Evolutionary conservation across 2,888 invertebrate genomes (phyloP).

Genomic region (Drepanosiphum platanoidis): DNA sequence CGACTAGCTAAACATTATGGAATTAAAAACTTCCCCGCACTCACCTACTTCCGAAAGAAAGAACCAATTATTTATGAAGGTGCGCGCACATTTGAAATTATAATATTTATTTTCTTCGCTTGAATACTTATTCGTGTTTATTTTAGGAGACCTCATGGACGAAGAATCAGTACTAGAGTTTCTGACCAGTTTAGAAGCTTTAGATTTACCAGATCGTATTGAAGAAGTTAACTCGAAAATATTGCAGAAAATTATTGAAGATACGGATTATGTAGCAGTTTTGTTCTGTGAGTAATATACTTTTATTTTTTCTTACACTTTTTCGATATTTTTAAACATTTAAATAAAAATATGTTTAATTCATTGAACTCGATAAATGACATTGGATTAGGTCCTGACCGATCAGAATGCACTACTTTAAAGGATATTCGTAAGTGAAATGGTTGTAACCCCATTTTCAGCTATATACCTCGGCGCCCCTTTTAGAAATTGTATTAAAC

Average conservation of each 20-base stretch:
- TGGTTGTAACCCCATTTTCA: constrained; percentile 28
- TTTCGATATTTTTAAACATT: neutral
- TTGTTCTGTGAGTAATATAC: constrained; percentile 86
- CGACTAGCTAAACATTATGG: constrained; percentile 95
- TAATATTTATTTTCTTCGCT: constrained; percentile 57
- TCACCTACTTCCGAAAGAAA: constrained; percentile 96
- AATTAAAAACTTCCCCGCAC: constrained; percentile 93
- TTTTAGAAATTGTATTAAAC: constrained; percentile 35
- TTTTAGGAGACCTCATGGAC: constrained; percentile 89
- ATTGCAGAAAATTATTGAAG: constrained; percentile 87
- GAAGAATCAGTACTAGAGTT: constrained; percentile 93
- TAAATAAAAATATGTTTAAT: constrained; percentile 2
- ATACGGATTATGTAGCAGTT: constrained; percentile 90
- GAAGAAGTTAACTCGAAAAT: constrained; percentile 95
- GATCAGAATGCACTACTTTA: constrained; percentile 57
- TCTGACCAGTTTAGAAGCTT: constrained; percentile 91
- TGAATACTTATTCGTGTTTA: constrained; percentile 1
- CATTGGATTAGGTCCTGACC: constrained; percentile 45
- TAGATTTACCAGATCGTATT: constrained; percentile 93
- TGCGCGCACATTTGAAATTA: constrained; percentile 68
- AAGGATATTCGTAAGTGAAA: constrained; percentile 60
- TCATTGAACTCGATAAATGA: constrained; percentile 35
- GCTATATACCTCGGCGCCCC: constrained; percentile 26
- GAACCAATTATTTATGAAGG: constrained; percentile 95
- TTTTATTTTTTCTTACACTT: neutral